Base-by-base conservation (phyloP, 2,797 vertebrate species). In the Spinus pinus region DNA sequence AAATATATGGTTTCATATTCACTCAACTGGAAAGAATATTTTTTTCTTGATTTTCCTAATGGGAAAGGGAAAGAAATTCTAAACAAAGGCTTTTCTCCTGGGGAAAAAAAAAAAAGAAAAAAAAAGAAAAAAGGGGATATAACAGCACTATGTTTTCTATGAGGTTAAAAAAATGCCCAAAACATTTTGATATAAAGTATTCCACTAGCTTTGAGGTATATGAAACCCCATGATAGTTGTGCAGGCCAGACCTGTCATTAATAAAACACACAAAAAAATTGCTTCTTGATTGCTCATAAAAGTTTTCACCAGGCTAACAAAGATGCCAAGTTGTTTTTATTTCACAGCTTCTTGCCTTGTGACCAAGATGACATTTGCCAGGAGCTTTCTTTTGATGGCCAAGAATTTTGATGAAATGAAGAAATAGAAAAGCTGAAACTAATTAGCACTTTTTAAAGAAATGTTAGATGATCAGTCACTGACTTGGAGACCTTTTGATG, bases 1-100 rank as follows among this genome's bases (percentile, higher is more conserved):
- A 86, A 88, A 87, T 91, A 79, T 94, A 94, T 58, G 42, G 69
- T 84, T 95, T 96, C 41, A 19, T 75, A 79, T 81, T 66, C 62
- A 94, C 33, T 50, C 66, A 90, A 78, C 51, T 56, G 41, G 51
- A 94, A 88, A 90, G 23, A 67, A 86, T 82, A 12, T 65, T 88
- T 90, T 88, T 89, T 89, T 71, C 39, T 73, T 73, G 14, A 19
- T 82, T 93, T 90, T 90, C 58, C 44, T 54, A 41, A 56, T 72
- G 47, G 15, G 33, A 90, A 81, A 79, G 72, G 35, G 13, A 51
- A 51, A 91, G 28, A 7, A 16, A 73, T 87, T 67, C 51, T 64
- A 35, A 25, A 58, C 3, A 64, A 77, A 80, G 35, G 1, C 2
- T 25, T 71, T 85, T 23, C 73, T 47, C 14, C 17, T 21, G 37